Base-by-base conservation (phyloP, 2,888 invertebrate genomes). In the Chrysolina oricalcia region DNA sequence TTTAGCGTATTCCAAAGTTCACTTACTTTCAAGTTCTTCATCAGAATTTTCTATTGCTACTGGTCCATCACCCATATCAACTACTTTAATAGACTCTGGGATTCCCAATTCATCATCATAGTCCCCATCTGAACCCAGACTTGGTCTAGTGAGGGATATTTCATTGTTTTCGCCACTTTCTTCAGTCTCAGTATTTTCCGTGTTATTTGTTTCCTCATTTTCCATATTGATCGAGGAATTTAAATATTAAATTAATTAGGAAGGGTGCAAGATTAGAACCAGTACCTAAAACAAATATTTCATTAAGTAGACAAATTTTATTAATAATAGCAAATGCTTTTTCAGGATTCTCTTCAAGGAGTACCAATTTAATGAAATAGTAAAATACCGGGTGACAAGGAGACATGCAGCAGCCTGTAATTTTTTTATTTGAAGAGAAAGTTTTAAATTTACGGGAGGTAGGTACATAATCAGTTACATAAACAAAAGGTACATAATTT, bases 41-140 rank as follows among this genome's bases (percentile, higher is more conserved):
- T 85, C 85, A 65, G 85, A 86, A 73, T 84, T 83, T 79, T 90
- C 89, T 72, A 91, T 89, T 62, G 92, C 90, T 11, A 91, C 89
- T 13, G 90, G 90, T 72, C 90, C 90, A 53, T 90, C 91, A 69
- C 90, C 89, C 56, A 90, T 87, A 35, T 93, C 92, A 50, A 93
- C 90, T 64, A 94, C 91, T 17, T 93, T 93, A 59, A 95, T 90
- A 8, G 94, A 94, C 85, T 94, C 94, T 0, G 95, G 95, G 81
- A 96, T 93, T 17, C 92, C 94, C 43, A 96, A 90, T 82, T 93
- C 93, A 87, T 96, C 95, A 87, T 96, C 96, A 83, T 93, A 96
- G 83, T 96, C 96, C 0, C 93, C 93, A 84, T 95, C 86, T 15
- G 86, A 86, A n/a, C 75, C 75, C 40, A 72, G 8, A 79, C 86